These are phyloP conservation scores for Pluvialis apricaria DNA, from an alignment of 2,113 vertebrate species.

Conservation along the genomic window DNA sequence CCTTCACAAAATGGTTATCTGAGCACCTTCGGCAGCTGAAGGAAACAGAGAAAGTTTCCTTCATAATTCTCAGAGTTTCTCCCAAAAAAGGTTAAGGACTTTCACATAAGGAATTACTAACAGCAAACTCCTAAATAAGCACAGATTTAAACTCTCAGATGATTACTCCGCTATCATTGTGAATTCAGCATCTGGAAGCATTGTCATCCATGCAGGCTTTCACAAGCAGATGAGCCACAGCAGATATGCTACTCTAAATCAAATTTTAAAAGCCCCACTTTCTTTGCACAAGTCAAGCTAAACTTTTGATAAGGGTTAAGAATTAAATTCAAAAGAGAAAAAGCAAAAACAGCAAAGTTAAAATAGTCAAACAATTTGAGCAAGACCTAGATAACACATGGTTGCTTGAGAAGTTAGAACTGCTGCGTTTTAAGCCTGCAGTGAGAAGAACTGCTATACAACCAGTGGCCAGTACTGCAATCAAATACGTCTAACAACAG, in stretches of 20 bases:
- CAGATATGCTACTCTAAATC: not conserved
- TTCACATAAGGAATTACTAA: not conserved
- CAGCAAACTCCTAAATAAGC: not conserved
- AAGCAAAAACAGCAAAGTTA: not conserved
- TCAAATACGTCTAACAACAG: not conserved
- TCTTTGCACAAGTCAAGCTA: not conserved
- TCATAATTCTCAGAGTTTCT: not conserved
- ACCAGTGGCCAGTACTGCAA: not conserved
- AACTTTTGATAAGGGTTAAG: not conserved
- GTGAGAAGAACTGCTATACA: not conserved
- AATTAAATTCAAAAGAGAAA: not conserved
- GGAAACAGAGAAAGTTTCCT: not conserved
- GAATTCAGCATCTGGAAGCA: not conserved
- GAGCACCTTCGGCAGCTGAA: not conserved
- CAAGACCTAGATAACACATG: not conserved
- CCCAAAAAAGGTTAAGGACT: not conserved
- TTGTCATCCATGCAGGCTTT: not conserved
- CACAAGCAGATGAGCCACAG: not conserved
- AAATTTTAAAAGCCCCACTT: not conserved
- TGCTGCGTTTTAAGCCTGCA: not conserved
- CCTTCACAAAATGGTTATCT: not conserved
- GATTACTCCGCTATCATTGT: not conserved
- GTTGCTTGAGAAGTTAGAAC: not conserved
- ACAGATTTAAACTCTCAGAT: not conserved
- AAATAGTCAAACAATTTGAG: not conserved